phyloP scores from a whole-genome alignment of 2,113 vertebrate genomes.

The Crotalus viridis region DNA sequence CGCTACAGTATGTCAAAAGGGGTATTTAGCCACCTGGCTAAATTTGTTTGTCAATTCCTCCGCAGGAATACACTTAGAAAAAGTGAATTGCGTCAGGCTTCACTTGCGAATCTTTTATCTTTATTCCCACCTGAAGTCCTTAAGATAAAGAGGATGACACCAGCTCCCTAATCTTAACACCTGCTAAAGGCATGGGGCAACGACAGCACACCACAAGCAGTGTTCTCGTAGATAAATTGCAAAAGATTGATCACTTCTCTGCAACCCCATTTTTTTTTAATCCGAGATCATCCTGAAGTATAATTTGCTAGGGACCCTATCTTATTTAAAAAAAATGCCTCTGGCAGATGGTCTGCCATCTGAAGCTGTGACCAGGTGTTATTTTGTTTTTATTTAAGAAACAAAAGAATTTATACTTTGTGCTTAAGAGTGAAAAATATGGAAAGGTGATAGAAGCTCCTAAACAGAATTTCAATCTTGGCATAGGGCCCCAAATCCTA shows the following conservation, averaged over 20 bases:
- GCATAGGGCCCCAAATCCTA: neutral
- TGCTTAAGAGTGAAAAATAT: neutral
- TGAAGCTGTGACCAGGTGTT: neutral
- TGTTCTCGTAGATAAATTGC: neutral
- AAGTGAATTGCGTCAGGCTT: neutral
- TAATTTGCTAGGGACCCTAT: neutral
- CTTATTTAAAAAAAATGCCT: neutral
- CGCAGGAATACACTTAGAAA: neutral
- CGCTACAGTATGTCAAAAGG: neutral
- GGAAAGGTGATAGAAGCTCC: neutral
- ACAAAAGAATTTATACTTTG: neutral
- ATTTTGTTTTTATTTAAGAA: neutral
- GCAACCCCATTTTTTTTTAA: neutral
- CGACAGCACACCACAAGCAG: neutral
- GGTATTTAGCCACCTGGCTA: neutral
- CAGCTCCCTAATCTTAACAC: neutral
- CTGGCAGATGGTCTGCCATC: neutral
- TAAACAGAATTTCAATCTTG: neutral
- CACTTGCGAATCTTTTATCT: neutral
- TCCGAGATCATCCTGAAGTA: neutral
- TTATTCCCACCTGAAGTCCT: neutral
- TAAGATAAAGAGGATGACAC: neutral
- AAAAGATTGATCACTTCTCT: neutral
- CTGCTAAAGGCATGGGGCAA: neutral
- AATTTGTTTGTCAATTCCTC: neutral